Base-by-base conservation (phyloP, 1,140 invertebrate species). In the Apocrypta bakeri region DNA sequence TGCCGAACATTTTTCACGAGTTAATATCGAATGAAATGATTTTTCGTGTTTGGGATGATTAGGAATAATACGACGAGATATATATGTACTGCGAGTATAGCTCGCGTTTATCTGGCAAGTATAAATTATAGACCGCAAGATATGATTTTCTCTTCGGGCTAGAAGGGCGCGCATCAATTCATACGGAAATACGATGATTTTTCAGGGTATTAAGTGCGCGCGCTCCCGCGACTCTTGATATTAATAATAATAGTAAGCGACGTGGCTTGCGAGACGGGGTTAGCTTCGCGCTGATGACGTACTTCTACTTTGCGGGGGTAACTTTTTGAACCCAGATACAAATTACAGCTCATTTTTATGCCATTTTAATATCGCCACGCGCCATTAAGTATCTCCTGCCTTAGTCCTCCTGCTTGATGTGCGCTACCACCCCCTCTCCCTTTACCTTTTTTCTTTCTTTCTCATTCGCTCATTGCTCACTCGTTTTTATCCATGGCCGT, bases 301-400 rank as follows among this genome's bases (percentile, higher is more conserved):
- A 66, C 48, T 84, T 77, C 33, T 61, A 56, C 48, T 56, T 21
- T 56, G 42, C 24, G 61, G 77, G 75, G 85, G 86, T 85, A 86
- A 85, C 87, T 89, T 90, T 56, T 90, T 88, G 86, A 91, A 88
- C 87, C 87, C 86, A 87, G 88, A 90, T 92, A 92, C 90, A 91
- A 92, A 91, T 92, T 92, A 89, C 90, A 88, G 87, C 90, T 91
- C 91, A 92, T 92, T 92, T 91, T 92, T 92, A 91, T 91, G 89
- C 90, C 89, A 90, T 92, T 92, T 91, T 91, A 92, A 91, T 92
- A 92, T 92, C 89, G 87, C 89, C 87, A 91, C 88, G 90, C 90
- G 87, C 90, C 90, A 92, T 92, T 92, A 91, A 91, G 88, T 91
- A 90, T 90, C 87, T 90, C 88, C 86, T 84, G 88, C 88, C 87